A percentile compares a stretch with the other conserved stretches of the same genome.
Evolutionary conservation across 2,888 invertebrate species (phyloP).

Genomic region (Drosophila emarginata): DNA sequence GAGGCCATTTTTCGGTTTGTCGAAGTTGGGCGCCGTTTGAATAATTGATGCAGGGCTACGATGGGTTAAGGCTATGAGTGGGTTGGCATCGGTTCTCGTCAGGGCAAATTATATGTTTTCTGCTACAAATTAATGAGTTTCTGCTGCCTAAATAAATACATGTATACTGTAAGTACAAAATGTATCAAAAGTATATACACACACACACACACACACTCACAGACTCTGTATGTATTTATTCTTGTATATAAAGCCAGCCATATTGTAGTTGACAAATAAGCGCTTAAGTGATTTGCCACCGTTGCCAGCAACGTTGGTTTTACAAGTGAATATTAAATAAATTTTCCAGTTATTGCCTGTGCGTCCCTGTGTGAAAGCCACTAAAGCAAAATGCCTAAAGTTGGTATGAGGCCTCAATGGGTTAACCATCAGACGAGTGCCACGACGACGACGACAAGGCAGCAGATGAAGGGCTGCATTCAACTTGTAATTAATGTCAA

Average conservation of each 20-base stretch:
- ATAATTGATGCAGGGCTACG: slow-evolving; percentile 61
- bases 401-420: slow-evolving; percentile 22
- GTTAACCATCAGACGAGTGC: slow-evolving; percentile 27
- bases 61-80: slow-evolving; percentile 50
- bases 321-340: slow-evolving; percentile 76
- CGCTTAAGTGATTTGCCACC: slow-evolving; percentile 73
- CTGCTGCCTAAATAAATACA: slow-evolving; percentile 60
- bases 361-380: slow-evolving; percentile 40
- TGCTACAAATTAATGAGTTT: slow-evolving; percentile 69
- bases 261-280: slow-evolving; percentile 71
- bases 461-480: slow-evolving; percentile 37
- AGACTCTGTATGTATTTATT: neutral
- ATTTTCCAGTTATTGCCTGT: slow-evolving; percentile 71
- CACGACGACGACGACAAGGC: slow-evolving; percentile 8
- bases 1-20: slow-evolving; percentile 63
- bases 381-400: slow-evolving; percentile 17
- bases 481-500: slow-evolving; percentile 76
- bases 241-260: slow-evolving; percentile 28
- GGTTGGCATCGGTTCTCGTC: slow-evolving; percentile 20
- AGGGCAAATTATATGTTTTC: slow-evolving; percentile 8
- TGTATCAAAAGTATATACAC: slow-evolving; percentile 11
- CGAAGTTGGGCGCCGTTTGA: slow-evolving; percentile 58
- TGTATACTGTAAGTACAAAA: slow-evolving; percentile 30
- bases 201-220: neutral
- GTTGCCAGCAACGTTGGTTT: slow-evolving; percentile 46